Evolutionary conservation across 2,113 vertebrate genomes (phyloP), one percentile per base, ranked within the genome.

Genomic region (Nothocercus julius): DNA sequence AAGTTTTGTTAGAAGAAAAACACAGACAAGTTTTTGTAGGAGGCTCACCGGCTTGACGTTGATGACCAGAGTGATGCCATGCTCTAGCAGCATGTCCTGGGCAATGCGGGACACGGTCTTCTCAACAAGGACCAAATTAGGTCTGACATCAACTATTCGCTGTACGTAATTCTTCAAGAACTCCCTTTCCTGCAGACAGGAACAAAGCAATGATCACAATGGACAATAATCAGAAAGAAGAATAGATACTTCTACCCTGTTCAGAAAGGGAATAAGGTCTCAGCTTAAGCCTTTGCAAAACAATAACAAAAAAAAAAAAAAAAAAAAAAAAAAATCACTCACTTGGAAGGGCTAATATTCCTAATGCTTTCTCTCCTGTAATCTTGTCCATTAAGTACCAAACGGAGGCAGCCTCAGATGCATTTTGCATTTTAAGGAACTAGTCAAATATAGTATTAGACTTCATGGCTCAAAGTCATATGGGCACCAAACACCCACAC

Each of bases 131-230:
- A 99, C 99, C 97, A 99, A 96, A 59, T 98, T 99, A 14, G 99
- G 99, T 30, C 99, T 98, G 58, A 99, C 98, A 82, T 99, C 99
- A 49, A 98, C 99, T 77, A 99, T 99, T 22, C 99, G 98, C 94
- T 99, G 99, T 17, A 99, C 99, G 0, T 99, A 99, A 97, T 99
- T 99, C 98, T 99, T 99, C 96, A 99, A 93, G 97, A 99, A 99
- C 95, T 99, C 99, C 77, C 98, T 98, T 94, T 99, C 99, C 99
- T 99, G 94, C 77, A 91, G 44, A 87, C 10, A 97, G 44, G 56
- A 86, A 84, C 3, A 89, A 78, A 85, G 51, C 16, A 88, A 90
- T 16, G 67, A 78, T 11, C 22, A 67, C 16, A 5, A 11, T 67
- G 11, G 80, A 3, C 28, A 72, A 11, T 21, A 63, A 34, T 76